Percentiles rank a stretch among this genome's conserved stretches.
phyloP scores from a whole-genome alignment of 35 echinoderm and acorn worm genomes.

The Heliocidaris erythrogramma region DNA sequence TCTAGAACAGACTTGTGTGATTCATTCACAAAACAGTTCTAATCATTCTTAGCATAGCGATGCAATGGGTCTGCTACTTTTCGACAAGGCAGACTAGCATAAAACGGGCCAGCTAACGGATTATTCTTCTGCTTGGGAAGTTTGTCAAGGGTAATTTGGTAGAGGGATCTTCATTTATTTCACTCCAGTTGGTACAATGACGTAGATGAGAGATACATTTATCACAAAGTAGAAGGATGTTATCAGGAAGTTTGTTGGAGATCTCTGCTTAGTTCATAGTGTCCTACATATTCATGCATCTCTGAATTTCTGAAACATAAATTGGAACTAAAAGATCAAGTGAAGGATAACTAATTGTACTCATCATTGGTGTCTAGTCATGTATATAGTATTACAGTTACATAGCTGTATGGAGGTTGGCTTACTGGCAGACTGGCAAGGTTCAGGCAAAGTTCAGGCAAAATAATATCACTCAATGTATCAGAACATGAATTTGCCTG shows the following conservation, averaged over 20 bases:
- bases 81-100: background rate
- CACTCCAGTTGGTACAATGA: conserved; percentile 8
- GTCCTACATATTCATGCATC: background rate
- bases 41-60: too few species aligned
- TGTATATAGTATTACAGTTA: background rate
- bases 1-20: too few species aligned
- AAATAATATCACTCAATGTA: too few species aligned
- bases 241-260: background rate
- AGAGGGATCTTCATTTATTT: conserved; percentile 18
- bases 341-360: background rate
- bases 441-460: too few species aligned
- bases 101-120: background rate
- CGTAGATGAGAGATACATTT: background rate
- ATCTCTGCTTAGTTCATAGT: background rate
- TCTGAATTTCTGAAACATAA: background rate
- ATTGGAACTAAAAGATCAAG: background rate
- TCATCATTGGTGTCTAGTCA: background rate
- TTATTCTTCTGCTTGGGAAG: conserved; percentile 2
- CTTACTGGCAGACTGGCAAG: too few species aligned
- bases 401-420: background rate
- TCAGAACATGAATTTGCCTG: too few species aligned
- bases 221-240: background rate
- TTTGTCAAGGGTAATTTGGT: conserved; percentile 9
- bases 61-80: background rate
- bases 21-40: too few species aligned